Conservation (phyloP, 2,113 vertebrate species). For the Orientallactaga bullata region DNA sequence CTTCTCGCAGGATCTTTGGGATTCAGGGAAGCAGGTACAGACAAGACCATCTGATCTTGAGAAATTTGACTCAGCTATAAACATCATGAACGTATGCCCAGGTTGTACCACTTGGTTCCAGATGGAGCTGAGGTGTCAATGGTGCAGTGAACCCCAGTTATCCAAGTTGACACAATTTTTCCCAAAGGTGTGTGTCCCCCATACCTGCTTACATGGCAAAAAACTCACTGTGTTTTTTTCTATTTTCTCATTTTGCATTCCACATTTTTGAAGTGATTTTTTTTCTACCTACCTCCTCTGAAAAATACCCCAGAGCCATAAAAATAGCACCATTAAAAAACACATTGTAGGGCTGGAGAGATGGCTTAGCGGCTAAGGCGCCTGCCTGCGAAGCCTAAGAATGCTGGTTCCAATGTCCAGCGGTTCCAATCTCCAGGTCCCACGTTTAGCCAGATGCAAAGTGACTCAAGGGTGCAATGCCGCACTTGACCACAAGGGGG, state of each 20-base stretch:
- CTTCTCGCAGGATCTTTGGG: not conserved
- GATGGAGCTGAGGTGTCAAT: not conserved
- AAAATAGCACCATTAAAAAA: not conserved
- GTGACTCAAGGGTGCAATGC: too few species aligned
- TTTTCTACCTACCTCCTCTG: not conserved
- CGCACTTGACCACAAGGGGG: too few species aligned
- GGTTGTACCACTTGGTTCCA: not conserved
- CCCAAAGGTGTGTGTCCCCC: not conserved
- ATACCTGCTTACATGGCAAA: slow-evolving; percentile 72
- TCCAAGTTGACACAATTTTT: not conserved
- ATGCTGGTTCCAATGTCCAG: too few species aligned
- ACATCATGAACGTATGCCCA: not conserved
- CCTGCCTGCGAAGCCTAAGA: too few species aligned
- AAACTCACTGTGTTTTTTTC: slow-evolving; percentile 71
- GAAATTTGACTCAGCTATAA: not conserved
- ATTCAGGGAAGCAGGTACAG: not conserved
- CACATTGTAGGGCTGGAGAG: not conserved
- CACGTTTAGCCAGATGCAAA: too few species aligned
- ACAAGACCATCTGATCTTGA: not conserved
- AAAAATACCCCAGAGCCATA: not conserved
- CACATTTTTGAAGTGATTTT: not conserved
- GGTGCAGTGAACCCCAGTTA: not conserved
- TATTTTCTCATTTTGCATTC: not conserved
- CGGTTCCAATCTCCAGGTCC: too few species aligned
- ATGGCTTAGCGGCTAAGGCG: too few species aligned